Evolutionary conservation across 1,140 invertebrate genomes (phyloP), one percentile per base, ranked within the genome.

Genomic region (Amyelois transitella): DNA sequence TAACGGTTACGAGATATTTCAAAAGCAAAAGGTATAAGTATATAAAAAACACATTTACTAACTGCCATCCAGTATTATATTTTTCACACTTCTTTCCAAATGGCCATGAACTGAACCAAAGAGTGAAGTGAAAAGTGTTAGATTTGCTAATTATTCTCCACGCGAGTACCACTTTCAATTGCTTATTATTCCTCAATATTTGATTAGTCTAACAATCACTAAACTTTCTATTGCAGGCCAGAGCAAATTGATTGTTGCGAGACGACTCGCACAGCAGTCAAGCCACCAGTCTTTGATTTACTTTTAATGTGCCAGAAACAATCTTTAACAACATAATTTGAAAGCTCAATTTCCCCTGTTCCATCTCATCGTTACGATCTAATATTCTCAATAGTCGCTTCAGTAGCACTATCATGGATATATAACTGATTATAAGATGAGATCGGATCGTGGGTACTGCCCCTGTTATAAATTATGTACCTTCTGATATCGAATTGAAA

Each of bases 321-420:
- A 14, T 21, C 45, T 21, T 22, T 21, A 12, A 12, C 6, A 48
- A n/a, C 45, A 12, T 48, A n/a, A 12, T 1, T 12, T n/a, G 18
- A 48, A 48, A 48, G 45, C 18, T 48, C 20, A 48, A 48, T 48
- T 21, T 48, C n/a, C 4, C 6, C 4, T 48, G 45, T 21, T 21
- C 4, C 3, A 8, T n/a, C 18, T 21, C 18, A 20, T 7, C 18
- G 18, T 20, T 21, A 21, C n/a, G 12, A 48, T 38, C 10, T 38
- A 38, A 38, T 21, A 48, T 48, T 4, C 18, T 45, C 43, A 6
- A 38, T 38, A 38, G 32, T n/a, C 32, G 20, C 20, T 21, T 48
- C 45, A n/a, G 45, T 48, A 48, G 45, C 45, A 48, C 8, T 48
- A 20, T 48, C 20, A 48, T 48, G 17, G 19, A 48, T 45, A n/a